Conservation (phyloP, 1,140 invertebrate genomes). For the Gonioctena quinquepunctata region DNA sequence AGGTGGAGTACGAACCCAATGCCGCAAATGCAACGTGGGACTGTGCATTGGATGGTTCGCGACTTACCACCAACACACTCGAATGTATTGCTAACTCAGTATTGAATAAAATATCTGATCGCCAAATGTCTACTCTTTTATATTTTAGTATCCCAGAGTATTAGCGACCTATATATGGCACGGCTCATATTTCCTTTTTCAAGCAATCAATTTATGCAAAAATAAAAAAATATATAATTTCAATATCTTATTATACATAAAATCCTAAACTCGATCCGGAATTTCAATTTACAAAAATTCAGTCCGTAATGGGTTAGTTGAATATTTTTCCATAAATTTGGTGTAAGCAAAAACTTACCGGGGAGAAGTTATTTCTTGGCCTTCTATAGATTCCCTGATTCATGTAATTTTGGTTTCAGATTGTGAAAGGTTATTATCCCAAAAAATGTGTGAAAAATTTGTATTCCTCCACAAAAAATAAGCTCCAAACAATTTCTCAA, state of each 20-base stretch:
- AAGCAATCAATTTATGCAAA: neutral
- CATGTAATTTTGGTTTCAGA: no score
- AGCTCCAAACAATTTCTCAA: no score
- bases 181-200: neutral
- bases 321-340: no score
- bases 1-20: constrained; percentile 3
- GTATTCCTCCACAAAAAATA: no score
- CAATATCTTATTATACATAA: neutral
- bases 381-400: no score
- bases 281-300: neutral
- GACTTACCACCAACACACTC: neutral
- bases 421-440: no score
- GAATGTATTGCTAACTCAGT: neutral
- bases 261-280: neutral
- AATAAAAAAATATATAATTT: neutral
- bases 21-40: constrained; percentile 24
- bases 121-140: neutral
- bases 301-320: neutral
- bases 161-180: constrained; percentile 15
- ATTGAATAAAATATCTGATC: neutral
- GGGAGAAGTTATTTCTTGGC: no score
- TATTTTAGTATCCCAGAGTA: constrained; percentile 1
- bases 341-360: no score
- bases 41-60: constrained; percentile 5
- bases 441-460: no score